Evolutionary conservation across 2,797 vertebrate genomes (phyloP).

Genomic region (Channa striata): DNA sequence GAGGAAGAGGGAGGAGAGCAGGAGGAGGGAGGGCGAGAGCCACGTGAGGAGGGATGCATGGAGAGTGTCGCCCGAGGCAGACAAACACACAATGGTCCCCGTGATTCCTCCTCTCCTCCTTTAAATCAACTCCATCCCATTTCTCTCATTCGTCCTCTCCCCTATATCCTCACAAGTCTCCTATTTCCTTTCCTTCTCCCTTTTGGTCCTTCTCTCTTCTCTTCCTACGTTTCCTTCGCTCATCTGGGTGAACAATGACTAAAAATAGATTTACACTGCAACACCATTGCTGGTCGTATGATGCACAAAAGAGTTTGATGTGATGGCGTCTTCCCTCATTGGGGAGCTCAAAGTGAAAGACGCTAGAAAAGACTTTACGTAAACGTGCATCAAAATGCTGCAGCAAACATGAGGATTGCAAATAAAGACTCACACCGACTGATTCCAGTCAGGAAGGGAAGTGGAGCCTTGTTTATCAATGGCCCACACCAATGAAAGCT

Average conservation of each 20-base stretch:
- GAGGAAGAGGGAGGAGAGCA: conserved; percentile 1
- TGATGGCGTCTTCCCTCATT: background rate
- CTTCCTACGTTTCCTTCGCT: background rate
- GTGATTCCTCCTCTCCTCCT: conserved; percentile 20
- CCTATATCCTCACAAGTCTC: background rate
- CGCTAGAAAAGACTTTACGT: too few species aligned
- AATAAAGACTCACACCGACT: conserved; percentile 8
- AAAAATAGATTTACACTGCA: background rate
- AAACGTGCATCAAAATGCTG: background rate
- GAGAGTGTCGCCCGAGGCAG: conserved; percentile 13
- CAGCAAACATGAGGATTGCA: conserved; percentile 6
- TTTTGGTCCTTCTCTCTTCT: background rate
- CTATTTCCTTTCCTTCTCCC: background rate
- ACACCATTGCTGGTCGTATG: background rate
- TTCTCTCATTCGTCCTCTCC: background rate
- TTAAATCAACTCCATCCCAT: background rate
- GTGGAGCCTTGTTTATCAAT: conserved; percentile 42
- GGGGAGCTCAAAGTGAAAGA: background rate
- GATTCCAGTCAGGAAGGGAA: conserved; percentile 1
- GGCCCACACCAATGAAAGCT: conserved; percentile 43
- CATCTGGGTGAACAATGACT: background rate
- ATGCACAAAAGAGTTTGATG: background rate
- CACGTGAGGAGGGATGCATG: conserved; percentile 29
- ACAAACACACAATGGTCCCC: conserved; percentile 27
- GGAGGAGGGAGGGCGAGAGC: conserved; percentile 21